Evolutionary conservation across 2,797 vertebrate species (phyloP).

Genomic region (Hydrolagus colliei): DNA sequence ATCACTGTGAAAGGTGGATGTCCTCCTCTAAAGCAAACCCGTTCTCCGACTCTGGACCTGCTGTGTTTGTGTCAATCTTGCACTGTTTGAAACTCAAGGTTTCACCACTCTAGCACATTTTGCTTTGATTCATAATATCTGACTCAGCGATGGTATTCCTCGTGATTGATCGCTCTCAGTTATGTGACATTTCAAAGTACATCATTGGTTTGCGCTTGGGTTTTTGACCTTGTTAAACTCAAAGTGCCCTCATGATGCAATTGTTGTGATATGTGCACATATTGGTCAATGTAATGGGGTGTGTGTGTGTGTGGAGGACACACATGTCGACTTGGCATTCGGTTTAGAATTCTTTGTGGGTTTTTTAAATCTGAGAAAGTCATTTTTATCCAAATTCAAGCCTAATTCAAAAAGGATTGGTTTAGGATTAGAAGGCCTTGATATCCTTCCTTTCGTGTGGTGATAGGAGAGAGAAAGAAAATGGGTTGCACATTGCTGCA

Average conservation of each 20-base stretch:
- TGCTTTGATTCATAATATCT: not conserved
- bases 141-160: not conserved
- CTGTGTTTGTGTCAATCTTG: not conserved
- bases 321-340: no score
- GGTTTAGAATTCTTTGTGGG: no score
- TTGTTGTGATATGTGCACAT: not conserved
- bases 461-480: no score
- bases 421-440: no score
- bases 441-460: no score
- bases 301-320: no score
- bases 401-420: no score
- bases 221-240: constrained; percentile 11
- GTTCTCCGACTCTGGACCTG: not conserved
- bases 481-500: no score
- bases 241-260: not conserved
- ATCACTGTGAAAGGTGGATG: not conserved
- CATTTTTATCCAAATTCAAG: no score
- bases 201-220: not conserved
- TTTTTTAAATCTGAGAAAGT: no score
- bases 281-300: not conserved
- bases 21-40: not conserved
- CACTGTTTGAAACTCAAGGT: not conserved
- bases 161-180: not conserved
- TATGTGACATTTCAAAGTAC: not conserved
- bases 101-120: constrained; percentile 13